These are phyloP conservation scores for Tadarida brasiliensis DNA, from an alignment of 2,797 vertebrate species.

Conservation along the genomic window DNA sequence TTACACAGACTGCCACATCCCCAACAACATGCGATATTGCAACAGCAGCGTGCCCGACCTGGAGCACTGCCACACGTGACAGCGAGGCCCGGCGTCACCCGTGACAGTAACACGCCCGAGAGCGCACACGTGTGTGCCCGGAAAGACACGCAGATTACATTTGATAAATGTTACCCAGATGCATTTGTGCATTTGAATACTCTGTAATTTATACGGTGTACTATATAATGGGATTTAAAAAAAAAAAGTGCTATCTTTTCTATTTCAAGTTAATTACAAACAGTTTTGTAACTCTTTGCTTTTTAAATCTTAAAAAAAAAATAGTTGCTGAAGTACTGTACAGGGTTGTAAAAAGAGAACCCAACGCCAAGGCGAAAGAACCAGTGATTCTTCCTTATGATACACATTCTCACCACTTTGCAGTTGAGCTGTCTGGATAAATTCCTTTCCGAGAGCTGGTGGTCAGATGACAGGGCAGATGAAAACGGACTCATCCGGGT, in stretches of 20 bases:
- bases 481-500: conserved; percentile 79
- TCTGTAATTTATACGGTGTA: conserved; percentile 99
- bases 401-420: conserved; percentile 87
- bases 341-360: conserved; percentile 92
- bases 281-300: conserved; percentile 97
- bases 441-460: conserved; percentile 75
- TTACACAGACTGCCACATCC: conserved; percentile 98
- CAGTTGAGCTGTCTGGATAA: conserved; percentile 85
- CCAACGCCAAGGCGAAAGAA: conserved; percentile 88
- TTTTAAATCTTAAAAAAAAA: conserved; percentile 92
- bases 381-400: conserved; percentile 87
- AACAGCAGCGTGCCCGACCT: conserved; percentile 96
- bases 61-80: conserved; percentile 97
- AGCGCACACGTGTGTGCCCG: conserved; percentile 84
- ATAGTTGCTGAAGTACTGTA: conserved; percentile 95
- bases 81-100: conserved; percentile 69
- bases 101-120: conserved; percentile 80
- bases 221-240: conserved; percentile 96
- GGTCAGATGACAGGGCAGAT: conserved; percentile 81
- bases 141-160: conserved; percentile 88
- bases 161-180: conserved; percentile 93
- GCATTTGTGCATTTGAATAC: conserved; percentile 95
- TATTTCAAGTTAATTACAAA: conserved; percentile 96
- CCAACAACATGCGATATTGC: conserved; percentile 98
- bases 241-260: conserved; percentile 99